Conservation (phyloP, 2,113 vertebrate genomes). For the Talpa occidentalis region DNA sequence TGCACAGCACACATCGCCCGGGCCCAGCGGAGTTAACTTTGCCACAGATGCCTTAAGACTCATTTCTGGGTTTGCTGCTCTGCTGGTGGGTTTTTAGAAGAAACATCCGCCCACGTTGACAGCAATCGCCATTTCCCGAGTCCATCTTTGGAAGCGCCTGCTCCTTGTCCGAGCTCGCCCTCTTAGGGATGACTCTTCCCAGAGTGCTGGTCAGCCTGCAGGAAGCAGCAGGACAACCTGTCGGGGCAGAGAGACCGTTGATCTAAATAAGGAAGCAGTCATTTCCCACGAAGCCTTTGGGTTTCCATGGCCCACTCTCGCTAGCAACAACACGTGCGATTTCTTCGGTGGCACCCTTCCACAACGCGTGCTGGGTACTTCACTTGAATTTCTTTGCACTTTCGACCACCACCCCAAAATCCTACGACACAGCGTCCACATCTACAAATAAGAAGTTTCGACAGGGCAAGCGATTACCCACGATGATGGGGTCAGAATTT, state of each 20-base stretch:
- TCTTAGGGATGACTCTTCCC: slow-evolving; percentile 24
- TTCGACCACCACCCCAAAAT: background rate
- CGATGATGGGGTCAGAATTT: background rate
- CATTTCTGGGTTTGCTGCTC: slow-evolving; percentile 61
- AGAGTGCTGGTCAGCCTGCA: background rate
- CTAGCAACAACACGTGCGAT: slow-evolving; percentile 40
- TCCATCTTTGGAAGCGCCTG: background rate
- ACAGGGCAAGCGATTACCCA: background rate
- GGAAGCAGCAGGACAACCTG: background rate
- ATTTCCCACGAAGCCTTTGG: background rate
- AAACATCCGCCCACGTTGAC: slow-evolving; percentile 1
- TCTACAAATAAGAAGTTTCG: slow-evolving; percentile 5
- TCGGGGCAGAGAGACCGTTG: background rate
- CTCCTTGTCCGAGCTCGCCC: slow-evolving; percentile 22
- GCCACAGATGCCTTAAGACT: slow-evolving; percentile 29
- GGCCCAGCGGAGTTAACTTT: slow-evolving; percentile 39
- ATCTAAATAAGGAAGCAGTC: slow-evolving; percentile 30
- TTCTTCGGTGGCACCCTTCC: background rate
- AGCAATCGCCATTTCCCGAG: slow-evolving; percentile 14
- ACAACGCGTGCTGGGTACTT: background rate
- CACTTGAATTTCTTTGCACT: background rate
- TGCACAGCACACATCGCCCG: slow-evolving; percentile 56
- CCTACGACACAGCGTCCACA: background rate
- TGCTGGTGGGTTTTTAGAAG: slow-evolving; percentile 58
- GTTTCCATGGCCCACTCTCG: background rate